Conservation (phyloP, 2,797 vertebrate species). For the Peromyscus eremicus region DNA sequence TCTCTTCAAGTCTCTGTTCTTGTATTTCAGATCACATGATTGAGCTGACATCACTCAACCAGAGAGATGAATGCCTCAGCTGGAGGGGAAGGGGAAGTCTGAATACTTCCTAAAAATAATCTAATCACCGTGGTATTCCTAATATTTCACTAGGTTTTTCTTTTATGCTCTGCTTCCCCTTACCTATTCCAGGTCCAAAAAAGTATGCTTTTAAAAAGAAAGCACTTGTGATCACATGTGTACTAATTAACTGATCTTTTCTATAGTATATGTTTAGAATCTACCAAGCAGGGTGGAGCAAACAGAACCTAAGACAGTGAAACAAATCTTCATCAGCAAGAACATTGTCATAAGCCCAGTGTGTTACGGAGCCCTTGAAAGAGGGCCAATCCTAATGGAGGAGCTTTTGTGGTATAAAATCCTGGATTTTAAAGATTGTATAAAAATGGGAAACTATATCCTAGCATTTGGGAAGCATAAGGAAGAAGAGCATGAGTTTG, state of each 20-base stretch:
- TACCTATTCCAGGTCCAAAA: not conserved
- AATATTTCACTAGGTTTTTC: not conserved
- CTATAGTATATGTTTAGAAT: not conserved
- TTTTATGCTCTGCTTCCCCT: not conserved
- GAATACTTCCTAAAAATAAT: not conserved
- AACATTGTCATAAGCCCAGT: fast-evolving
- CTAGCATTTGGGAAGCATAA: not conserved
- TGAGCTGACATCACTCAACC: not conserved
- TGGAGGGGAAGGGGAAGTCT: not conserved
- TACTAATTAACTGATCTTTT: not conserved
- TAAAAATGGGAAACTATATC: not conserved
- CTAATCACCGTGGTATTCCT: not conserved
- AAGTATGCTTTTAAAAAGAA: not conserved
- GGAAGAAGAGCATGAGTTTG: not conserved
- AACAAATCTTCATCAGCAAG: not conserved
- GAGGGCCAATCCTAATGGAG: not conserved
- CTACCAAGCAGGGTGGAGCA: not conserved
- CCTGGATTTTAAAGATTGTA: not conserved
- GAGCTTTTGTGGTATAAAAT: not conserved
- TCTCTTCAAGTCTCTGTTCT: not conserved
- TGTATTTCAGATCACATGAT: not conserved
- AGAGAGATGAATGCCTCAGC: not conserved
- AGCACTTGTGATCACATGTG: not conserved
- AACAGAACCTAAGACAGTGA: not conserved
- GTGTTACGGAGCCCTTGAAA: not conserved